Conservation (phyloP, 1,140 invertebrate genomes). For the Panulirus ornatus region DNA sequence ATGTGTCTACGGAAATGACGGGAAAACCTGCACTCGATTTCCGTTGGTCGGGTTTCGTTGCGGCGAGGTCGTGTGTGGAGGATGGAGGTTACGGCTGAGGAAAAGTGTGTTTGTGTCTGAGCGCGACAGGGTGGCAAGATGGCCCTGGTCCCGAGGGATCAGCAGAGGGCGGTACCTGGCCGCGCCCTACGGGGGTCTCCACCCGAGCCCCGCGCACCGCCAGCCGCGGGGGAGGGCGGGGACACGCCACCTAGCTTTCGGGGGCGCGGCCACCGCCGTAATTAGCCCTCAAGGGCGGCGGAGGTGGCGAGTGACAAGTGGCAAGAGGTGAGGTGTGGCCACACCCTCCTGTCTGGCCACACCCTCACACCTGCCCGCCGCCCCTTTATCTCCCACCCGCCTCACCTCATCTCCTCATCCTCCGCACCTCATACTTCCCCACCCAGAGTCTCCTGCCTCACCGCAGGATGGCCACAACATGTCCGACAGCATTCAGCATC, state of each 20-base stretch:
- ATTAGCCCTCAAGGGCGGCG: constrained; percentile 38
- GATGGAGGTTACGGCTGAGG: not conserved
- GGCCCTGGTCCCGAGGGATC: constrained; percentile 51
- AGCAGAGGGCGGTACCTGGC: constrained; percentile 57
- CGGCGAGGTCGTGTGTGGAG: not conserved
- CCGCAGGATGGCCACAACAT: no score
- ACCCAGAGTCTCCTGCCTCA: no score
- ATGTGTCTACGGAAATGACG: not conserved
- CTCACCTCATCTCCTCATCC: not conserved
- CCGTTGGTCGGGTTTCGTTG: not conserved
- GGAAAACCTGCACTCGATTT: not conserved
- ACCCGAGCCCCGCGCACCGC: constrained; percentile 4
- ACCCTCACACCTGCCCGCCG: constrained; percentile 21
- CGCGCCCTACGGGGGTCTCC: constrained; percentile 48
- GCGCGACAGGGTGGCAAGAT: constrained; percentile 7
- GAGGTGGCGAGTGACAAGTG: constrained; percentile 32
- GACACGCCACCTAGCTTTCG: not conserved
- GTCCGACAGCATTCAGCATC: no score
- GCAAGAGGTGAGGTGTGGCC: constrained; percentile 35
- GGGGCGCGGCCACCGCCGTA: constrained; percentile 22
- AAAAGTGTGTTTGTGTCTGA: not conserved
- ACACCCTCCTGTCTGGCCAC: constrained; percentile 29
- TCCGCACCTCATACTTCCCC: no score
- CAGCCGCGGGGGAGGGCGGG: constrained; percentile 3
- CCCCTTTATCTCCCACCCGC: not conserved